Conservation (phyloP, 2,888 invertebrate genomes). For the Caenorhabditis doughertyi region DNA sequence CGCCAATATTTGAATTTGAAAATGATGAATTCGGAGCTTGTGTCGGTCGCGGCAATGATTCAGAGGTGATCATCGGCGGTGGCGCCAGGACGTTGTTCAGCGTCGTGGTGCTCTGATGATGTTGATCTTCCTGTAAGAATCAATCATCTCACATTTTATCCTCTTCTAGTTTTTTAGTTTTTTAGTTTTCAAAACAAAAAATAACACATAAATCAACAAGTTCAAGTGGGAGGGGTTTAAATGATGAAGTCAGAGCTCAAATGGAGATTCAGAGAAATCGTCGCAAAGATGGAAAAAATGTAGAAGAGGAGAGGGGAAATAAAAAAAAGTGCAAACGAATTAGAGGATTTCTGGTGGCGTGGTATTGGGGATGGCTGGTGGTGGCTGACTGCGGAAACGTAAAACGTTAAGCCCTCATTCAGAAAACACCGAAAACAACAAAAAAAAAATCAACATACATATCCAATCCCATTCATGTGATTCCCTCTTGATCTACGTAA, state of each 20-base stretch:
- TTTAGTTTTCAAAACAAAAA: background rate
- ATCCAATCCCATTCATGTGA: constrained; percentile 28
- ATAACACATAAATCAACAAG: constrained; percentile 10
- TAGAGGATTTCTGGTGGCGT: constrained; percentile 50
- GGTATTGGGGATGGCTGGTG: no score
- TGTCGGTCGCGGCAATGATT: constrained; percentile 58
- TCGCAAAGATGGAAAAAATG: constrained; percentile 1
- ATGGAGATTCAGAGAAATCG: background rate
- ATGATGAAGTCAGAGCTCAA: background rate
- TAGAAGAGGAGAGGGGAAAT: constrained; percentile 7
- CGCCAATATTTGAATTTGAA: constrained; percentile 17
- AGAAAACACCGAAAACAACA: constrained; percentile 26
- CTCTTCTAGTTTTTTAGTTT: background rate
- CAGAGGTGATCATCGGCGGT: constrained; percentile 64
- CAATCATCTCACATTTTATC: background rate
- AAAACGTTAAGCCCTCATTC: constrained; percentile 14
- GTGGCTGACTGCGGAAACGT: no score
- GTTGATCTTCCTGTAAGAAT: constrained; percentile 59
- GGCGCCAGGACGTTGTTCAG: constrained; percentile 50
- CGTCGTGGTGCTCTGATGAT: constrained; percentile 45
- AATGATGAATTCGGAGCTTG: constrained; percentile 31
- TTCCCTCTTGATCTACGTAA: constrained; percentile 37
- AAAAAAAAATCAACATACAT: constrained; percentile 42
- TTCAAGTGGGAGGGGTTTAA: background rate
- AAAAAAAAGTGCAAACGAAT: constrained; percentile 52